Percentiles rank a stretch among this genome's conserved stretches.
phyloP scores from a whole-genome alignment of 2,888 invertebrate genomes.

The Acanthosoma haemorrhoidale region DNA sequence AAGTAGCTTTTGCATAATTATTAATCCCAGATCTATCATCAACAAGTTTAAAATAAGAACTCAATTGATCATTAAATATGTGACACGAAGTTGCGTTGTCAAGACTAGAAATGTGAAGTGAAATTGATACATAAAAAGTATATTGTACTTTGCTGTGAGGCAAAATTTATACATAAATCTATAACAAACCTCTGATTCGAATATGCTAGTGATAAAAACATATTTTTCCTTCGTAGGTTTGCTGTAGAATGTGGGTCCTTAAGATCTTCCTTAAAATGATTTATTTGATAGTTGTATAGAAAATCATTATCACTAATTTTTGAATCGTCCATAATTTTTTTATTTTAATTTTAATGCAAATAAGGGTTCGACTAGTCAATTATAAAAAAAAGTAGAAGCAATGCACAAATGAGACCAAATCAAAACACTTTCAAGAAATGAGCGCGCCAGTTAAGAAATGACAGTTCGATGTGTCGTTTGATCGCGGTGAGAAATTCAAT shows the following conservation, averaged over 20 bases:
- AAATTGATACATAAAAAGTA: neutral
- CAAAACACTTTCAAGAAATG: neutral
- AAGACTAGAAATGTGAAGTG: conserved; percentile 27
- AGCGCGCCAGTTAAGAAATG: neutral
- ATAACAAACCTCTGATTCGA: conserved; percentile 19
- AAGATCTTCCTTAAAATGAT: conserved; percentile 33
- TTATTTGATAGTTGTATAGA: conserved; percentile 29
- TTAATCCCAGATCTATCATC: conserved; percentile 38
- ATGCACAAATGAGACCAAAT: neutral
- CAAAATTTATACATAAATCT: neutral
- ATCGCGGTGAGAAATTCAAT: too few relatives aligned
- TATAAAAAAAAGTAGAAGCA: neutral
- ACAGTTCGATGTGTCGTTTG: neutral
- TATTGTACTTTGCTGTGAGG: neutral
- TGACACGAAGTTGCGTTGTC: conserved; percentile 34
- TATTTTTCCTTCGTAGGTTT: conserved; percentile 33
- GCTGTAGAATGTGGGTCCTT: conserved; percentile 26
- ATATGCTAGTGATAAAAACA: conserved; percentile 23
- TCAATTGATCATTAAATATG: conserved; percentile 36
- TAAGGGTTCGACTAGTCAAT: neutral
- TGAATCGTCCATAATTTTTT: neutral
- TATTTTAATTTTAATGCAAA: neutral
- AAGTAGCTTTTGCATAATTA: conserved; percentile 37
- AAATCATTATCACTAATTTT: conserved; percentile 13
- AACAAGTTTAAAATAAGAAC: conserved; percentile 37